These are phyloP conservation scores for Drosophila chauvacae DNA, from an alignment of 1,140 invertebrate species.

Conservation along the genomic window DNA sequence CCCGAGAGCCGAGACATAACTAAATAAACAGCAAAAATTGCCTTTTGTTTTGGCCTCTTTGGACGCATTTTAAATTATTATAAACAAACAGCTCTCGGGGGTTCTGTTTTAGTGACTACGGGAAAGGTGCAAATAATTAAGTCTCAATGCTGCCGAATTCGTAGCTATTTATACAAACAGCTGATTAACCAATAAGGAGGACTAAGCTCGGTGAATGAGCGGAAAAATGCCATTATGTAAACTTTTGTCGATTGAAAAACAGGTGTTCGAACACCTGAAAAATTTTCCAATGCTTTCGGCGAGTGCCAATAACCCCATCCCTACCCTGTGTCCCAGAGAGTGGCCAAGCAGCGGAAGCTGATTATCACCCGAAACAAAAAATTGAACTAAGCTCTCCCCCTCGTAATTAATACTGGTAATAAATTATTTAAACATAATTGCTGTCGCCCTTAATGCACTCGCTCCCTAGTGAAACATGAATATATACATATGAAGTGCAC, in stretches of 20 bases:
- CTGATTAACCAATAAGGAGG: constrained; percentile 45
- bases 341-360: constrained; percentile 34
- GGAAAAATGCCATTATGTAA: constrained; percentile 16
- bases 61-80: constrained; percentile 57
- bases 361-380: constrained; percentile 23
- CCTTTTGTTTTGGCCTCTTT: constrained; percentile 36
- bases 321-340: background rate
- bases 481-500: constrained; percentile 38
- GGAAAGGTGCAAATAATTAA: constrained; percentile 55
- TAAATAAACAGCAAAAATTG: constrained; percentile 48
- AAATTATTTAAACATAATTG: constrained; percentile 73
- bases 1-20: constrained; percentile 31
- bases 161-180: constrained; percentile 47
- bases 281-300: background rate
- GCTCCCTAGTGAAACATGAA: constrained; percentile 30
- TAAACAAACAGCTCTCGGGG: constrained; percentile 50
- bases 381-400: background rate
- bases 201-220: constrained; percentile 26
- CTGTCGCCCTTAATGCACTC: constrained; percentile 35
- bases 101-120: constrained; percentile 58
- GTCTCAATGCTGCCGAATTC: constrained; percentile 32
- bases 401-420: constrained; percentile 74
- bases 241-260: constrained; percentile 17
- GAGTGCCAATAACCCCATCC: background rate
- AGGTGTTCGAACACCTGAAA: constrained; percentile 21